A percentile compares a stretch with the other conserved stretches of the same genome.
Conservation (phyloP, 35 echinoderm and acorn worm species). For the Apostichopus parvimensis region DNA sequence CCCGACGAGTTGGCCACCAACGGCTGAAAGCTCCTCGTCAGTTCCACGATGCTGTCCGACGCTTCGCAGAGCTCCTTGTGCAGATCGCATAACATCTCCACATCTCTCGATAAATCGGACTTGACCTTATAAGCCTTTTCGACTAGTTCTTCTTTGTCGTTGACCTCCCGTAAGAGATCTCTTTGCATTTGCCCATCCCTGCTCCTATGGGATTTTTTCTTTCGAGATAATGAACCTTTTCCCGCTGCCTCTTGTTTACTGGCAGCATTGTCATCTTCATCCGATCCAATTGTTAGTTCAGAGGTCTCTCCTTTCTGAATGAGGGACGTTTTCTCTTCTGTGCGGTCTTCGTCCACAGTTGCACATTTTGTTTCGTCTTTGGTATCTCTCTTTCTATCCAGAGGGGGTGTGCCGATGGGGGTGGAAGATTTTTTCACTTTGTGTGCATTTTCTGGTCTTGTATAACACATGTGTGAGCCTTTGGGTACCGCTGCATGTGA, state of each 20-base stretch:
- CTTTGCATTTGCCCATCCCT: neutral
- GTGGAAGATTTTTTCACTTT: neutral
- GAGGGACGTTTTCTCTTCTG: neutral
- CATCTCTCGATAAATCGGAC: constrained; percentile 43
- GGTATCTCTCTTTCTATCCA: neutral
- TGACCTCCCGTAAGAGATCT: neutral
- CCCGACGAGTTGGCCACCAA: constrained; percentile 21
- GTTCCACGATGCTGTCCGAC: constrained; percentile 57
- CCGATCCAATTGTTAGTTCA: neutral
- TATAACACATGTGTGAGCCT: constrained; percentile 66
- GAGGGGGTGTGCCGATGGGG: too few species aligned
- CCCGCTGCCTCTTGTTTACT: neutral
- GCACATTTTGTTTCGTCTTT: neutral
- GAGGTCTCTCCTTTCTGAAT: too few species aligned
- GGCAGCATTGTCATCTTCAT: neutral
- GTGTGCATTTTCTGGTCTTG: constrained; percentile 39
- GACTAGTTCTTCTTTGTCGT: constrained; percentile 10
- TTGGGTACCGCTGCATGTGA: constrained; percentile 58
- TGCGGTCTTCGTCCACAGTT: neutral
- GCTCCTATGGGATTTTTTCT: neutral
- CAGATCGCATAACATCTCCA: constrained; percentile 41
- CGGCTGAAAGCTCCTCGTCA: constrained; percentile 52
- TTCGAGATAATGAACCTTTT: neutral
- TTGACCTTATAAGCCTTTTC: constrained; percentile 45
- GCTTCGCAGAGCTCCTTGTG: constrained; percentile 63